Evolutionary conservation across 2,888 invertebrate species (phyloP), one percentile per base, ranked within the genome.

Genomic region (Chromoteleia sp.): DNA sequence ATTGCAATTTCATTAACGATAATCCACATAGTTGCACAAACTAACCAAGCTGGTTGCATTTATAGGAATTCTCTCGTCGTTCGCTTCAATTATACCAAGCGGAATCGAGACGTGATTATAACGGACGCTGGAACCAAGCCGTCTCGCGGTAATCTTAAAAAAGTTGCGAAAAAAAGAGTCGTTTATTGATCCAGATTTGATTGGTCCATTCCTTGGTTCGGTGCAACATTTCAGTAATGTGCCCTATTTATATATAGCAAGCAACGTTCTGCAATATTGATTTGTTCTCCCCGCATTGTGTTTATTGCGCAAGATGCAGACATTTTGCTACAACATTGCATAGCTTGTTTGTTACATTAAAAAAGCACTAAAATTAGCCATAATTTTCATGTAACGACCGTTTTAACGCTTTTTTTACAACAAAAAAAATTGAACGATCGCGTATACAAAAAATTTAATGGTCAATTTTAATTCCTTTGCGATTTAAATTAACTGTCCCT

Each of bases 1-100:
- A 73, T 73, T 61, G 41, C 41, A 73, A 61, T 73, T 73, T 73
- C 61, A 73, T 73, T 73, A 61, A 52, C 59, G 12, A 29, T 59
- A 59, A 71, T 71, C 36, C 59, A 29, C 59, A 59, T 17, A 59
- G 58, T 70, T 58, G 36, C 36, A 70, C 70, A 58, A 70, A 58
- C 58, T 25, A 48, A 70, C 70, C 48, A 25, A 48, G 7, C 36
- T 58, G 58, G 21, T 36, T 29, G 48, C 58, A 70, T 58, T 70
- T 39, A 48, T 70, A 58, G 48, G 58, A 58, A 58, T 48, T 70
- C 70, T 25, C 45, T 30, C 5, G 67, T 25, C 7, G 25, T 58
- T 48, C 58, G 36, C 58, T 70, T 70, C 25, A 70, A 70, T 70
- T 70, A 70, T 36, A 58, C 19, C 68, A 43, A 30, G 12, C 25